Base-by-base conservation (phyloP, 2,797 vertebrate species). In the Propithecus deckenii region DNA sequence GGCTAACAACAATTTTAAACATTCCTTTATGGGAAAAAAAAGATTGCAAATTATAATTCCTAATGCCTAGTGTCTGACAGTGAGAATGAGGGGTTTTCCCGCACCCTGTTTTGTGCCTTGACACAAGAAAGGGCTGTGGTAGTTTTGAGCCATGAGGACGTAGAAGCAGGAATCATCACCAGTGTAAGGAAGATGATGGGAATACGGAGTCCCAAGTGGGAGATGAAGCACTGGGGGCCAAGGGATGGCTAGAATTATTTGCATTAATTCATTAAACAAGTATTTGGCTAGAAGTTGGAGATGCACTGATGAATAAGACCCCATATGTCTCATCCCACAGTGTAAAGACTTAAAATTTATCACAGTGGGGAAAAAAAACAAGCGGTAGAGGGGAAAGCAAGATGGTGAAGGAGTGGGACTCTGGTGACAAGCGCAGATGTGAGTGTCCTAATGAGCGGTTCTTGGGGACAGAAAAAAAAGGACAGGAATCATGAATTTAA, bases 1-100 rank as follows among this genome's bases (percentile, higher is more conserved):
- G 38, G 71, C 74, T 86, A 84, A 87, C 0, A 6, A 90, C 13
- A 43, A n/a, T 75, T 80, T 83, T 61, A 78, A 94, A 85, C 15
- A 75, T 35, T 74, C 5, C 1, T 92, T 91, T 75, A 61, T 32
- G 41, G 25, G 35, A 41, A 41, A 75, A 88, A 71, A 65, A 3
- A 25, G 18, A 61, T 0, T 83, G 25, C 52, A 63, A 86, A 67
- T 84, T 25, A 15, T 25, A 46, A 50, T 28, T 63, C 20, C 17
- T 63, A 78, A 67, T 35, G 35, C 8, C 18, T 75, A 55, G 22
- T 4, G 8, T 22, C n/a, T 57, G 41, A 89, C n/a, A 43, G 14
- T 50, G 67, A 74, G 35, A 93, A 46, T 3, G 9, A 75, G 10
- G 30, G 7, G 0, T 28, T 63, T 43, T 5, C 52, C 20, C 5